Evolutionary conservation across 2,113 vertebrate genomes (phyloP).

Genomic region (Rhinichthys klamathensis): DNA sequence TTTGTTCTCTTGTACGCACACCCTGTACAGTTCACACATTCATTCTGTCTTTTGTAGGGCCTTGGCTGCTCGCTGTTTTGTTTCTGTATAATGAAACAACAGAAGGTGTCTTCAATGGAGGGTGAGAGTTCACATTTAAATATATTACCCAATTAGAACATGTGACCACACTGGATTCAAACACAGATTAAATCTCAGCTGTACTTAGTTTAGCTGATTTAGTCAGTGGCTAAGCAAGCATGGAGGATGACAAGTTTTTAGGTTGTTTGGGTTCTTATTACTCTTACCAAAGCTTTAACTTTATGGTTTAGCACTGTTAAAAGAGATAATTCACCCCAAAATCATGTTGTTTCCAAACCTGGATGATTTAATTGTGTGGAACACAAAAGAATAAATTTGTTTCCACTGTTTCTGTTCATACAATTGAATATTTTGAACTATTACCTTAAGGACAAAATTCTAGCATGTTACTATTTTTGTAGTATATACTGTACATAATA

Average conservation of each 20-base stretch:
- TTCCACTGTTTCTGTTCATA: no score
- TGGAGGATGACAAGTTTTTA: neutral
- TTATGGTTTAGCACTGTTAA: neutral
- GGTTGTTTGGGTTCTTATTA: neutral
- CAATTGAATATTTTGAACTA: no score
- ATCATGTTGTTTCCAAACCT: neutral
- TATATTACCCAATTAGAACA: neutral
- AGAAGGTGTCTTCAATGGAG: neutral
- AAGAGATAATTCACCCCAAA: neutral
- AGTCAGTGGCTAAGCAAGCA: neutral
- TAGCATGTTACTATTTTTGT: neutral
- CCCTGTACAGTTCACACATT: neutral
- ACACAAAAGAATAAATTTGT: no score
- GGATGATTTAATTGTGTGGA: neutral
- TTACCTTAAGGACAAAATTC: neutral
- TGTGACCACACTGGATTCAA: neutral
- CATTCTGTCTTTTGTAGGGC: neutral
- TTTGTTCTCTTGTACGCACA: neutral
- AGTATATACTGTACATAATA: neutral
- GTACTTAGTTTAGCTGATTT: neutral
- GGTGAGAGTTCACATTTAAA: neutral
- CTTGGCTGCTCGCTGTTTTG: slow-evolving; percentile 1
- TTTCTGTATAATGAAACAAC: slow-evolving; percentile 22
- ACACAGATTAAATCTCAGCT: neutral
- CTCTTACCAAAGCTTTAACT: neutral